These are phyloP conservation scores for Spatula versicolor DNA, from an alignment of 2,797 vertebrate genomes.

Conservation along the genomic window DNA sequence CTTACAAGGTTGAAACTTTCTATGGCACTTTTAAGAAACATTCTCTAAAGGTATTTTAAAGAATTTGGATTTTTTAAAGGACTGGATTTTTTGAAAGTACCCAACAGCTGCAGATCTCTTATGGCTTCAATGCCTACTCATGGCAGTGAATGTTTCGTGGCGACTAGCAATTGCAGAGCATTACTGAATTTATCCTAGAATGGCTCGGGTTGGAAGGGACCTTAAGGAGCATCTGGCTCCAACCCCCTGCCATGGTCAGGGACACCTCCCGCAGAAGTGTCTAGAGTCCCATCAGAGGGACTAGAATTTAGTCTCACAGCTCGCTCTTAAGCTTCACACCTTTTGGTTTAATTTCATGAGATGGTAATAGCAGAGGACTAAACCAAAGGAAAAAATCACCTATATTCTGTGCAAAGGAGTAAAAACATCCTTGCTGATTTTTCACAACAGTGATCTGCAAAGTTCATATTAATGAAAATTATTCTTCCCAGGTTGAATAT, in stretches of 20 bases:
- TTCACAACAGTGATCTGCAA: not conserved
- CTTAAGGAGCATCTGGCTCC: too few species aligned
- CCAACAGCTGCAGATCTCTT: not conserved
- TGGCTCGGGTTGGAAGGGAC: too few species aligned
- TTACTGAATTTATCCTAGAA: not conserved
- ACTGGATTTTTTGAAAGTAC: slow-evolving; percentile 17
- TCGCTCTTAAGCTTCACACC: not conserved
- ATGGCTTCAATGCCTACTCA: not conserved
- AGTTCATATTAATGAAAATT: not conserved
- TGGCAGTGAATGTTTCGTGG: not conserved
- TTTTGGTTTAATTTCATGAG: not conserved
- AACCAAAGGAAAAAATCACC: not conserved
- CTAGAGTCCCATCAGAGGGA: too few species aligned
- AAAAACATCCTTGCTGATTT: not conserved
- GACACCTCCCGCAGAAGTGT: too few species aligned
- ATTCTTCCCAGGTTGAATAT: not conserved
- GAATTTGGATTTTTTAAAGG: not conserved
- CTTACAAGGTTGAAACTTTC: not conserved
- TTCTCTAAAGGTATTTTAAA: too few species aligned
- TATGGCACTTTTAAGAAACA: not conserved
- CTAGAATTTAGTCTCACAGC: not conserved
- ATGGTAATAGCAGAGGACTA: not conserved
- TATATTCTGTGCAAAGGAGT: not conserved
- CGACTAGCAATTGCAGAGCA: not conserved
- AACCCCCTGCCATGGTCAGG: too few species aligned